A percentile compares a stretch with the other conserved stretches of the same genome.
Evolutionary conservation across 1,140 invertebrate genomes (phyloP).

Genomic region (Sinonovacula constricta): DNA sequence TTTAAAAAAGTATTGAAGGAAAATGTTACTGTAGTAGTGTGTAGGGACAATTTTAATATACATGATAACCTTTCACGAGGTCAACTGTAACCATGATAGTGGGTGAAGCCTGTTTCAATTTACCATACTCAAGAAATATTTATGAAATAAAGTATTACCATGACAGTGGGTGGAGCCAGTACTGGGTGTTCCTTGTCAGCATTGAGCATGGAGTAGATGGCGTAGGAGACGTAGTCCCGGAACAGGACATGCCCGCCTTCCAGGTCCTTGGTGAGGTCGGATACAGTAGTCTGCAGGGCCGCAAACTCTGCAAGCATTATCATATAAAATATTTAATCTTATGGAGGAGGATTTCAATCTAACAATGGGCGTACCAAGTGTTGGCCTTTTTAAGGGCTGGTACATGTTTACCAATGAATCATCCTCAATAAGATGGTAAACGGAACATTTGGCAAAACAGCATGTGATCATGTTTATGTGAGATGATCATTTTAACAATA

Average conservation of each 20-base stretch:
- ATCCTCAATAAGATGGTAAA: too few species aligned
- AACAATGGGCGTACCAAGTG: too few species aligned
- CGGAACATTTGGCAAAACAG: too few species aligned
- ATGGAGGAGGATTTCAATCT: too few species aligned
- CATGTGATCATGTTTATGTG: too few species aligned
- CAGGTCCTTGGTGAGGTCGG: conserved; percentile 30
- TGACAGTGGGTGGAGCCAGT: neutral
- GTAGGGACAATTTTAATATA: neutral
- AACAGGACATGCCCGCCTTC: conserved; percentile 41
- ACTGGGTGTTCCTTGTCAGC: conserved; percentile 6
- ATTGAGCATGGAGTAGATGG: conserved; percentile 15
- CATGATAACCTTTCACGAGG: neutral
- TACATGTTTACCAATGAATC: too few species aligned
- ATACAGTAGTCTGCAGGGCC: conserved; percentile 32
- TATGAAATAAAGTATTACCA: neutral
- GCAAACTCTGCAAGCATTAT: conserved; percentile 47
- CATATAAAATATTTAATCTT: too few species aligned
- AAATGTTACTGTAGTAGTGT: neutral
- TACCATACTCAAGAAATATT: neutral
- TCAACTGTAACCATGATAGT: neutral
- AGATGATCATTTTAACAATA: too few species aligned
- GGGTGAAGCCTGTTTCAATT: neutral
- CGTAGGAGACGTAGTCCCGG: conserved; percentile 28
- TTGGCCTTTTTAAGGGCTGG: too few species aligned
- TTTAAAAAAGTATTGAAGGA: neutral